Base-by-base conservation (phyloP, 2,888 invertebrate species). In the Helobdella robusta region DNA sequence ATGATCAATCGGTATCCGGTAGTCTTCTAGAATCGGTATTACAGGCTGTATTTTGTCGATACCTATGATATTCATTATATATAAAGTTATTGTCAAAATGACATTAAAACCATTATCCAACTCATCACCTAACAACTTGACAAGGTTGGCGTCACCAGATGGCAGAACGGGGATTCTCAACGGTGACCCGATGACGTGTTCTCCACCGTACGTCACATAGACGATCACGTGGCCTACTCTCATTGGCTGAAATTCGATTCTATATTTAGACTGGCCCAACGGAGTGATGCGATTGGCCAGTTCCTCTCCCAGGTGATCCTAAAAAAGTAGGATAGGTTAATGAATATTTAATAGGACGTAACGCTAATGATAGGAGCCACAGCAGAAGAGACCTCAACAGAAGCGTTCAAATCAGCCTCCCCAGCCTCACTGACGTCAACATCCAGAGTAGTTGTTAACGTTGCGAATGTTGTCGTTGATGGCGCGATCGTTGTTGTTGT, bases 241-340 rank as follows among this genome's bases (percentile, higher is more conserved):
- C 8, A 34, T 30, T 0, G 65, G 40, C 4, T n/a, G 6, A 28
- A 50, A 65, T 15, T 56, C 52, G 18, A 65, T 54, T 25, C 25
- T 32, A 23, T 15, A 52, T 11, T 23, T 34, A 11, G 48, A 34
- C 34, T 8, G 8, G 6, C 15, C 23, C 34, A 35, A 35, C 18
- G 34, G n/a, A 8, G 48, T 6, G 15, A 46, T 35, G 18, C 15
- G 23, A 52, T 59, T 32, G 20, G 11, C 28, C 34, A 60, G 20
- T 6, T n/a, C n/a, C 34, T 23, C 50, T n/a, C 59, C 59, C 52
- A 52, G 23, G 25, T 59, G 59, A 59, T 65, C 65, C 65, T 65
- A 15, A 6, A 20, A 25, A 44, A 4, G 23, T 15, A 60, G 36
- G 1, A 20, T 59, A 18, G 34, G n/a, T 20, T 25, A 34, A 60